Evolutionary conservation across 2,797 vertebrate species (phyloP), one percentile per base, ranked within the genome.

Genomic region (Leontocebus nigricollis): DNA sequence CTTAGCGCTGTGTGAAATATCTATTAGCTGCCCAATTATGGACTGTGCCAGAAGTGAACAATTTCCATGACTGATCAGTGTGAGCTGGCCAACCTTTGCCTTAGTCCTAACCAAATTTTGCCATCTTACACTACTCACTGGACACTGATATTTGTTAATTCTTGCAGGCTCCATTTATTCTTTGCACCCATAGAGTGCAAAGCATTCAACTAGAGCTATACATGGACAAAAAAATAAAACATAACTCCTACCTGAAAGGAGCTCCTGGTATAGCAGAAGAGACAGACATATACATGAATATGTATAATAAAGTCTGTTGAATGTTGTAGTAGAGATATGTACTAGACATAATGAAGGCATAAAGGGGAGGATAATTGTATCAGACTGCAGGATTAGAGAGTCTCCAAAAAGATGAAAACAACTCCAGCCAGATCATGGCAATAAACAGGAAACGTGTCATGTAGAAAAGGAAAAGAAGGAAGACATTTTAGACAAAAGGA

Each of bases 1-100:
- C 59, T 94, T 83, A 84, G 55, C 67, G 88, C 67, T 95, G 57
- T 90, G 57, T 97, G 82, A 97, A 88, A 73, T 94, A 85, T 92
- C 84, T 86, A 88, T 86, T 90, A 90, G 88, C 61, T 94, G 61
- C 75, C 93, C 95, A 92, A 52, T 94, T 96, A 89, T 84, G 57
- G 83, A 59, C n/a, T 76, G 26, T 93, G 86, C 85, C 83, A 97
- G 44, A 93, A 84, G 30, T 93, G 57, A 77, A 82, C 55, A 84
- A 30, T 8, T 91, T 72, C 83, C 81, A 73, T 75, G 70, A 95
- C 5, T 96, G 52, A 94, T 67, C 64, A 64, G 55, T 87, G 36
- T 24, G 7, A 93, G 59, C 2, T 93, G 19, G 55, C 10, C 52
- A 93, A 88, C 20, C 2, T 97, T 93, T 82, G 59, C 50, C n/a